These are phyloP conservation scores for Loxodonta africana DNA, from an alignment of 2,113 vertebrate species.

Conservation along the genomic window DNA sequence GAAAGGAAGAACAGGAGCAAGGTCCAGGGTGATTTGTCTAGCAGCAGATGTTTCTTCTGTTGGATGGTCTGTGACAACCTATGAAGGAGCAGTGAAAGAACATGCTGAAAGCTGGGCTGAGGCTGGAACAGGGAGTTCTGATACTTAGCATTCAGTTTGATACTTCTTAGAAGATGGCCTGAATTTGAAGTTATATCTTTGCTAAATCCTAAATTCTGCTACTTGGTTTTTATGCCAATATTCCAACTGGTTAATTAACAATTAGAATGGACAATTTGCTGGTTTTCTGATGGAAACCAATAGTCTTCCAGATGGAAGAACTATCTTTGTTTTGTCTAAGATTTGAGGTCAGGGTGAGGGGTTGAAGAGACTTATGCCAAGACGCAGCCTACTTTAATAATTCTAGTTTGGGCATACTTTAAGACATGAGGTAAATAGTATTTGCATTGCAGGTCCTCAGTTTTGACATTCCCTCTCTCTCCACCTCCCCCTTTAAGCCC, in stretches of 20 bases:
- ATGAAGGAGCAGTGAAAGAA: neutral
- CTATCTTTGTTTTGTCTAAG: slow-evolving; percentile 9
- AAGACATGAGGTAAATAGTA: slow-evolving; percentile 24
- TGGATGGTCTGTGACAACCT: neutral
- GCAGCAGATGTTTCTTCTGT: neutral
- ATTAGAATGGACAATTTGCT: neutral
- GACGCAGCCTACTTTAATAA: neutral
- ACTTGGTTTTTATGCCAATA: neutral
- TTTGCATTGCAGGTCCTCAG: neutral
- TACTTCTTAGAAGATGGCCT: neutral
- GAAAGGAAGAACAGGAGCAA: neutral
- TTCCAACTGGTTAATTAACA: neutral
- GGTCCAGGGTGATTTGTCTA: neutral
- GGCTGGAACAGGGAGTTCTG: neutral
- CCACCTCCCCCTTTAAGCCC: neutral
- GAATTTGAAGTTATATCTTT: neutral
- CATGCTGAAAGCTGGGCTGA: neutral
- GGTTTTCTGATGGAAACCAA: neutral
- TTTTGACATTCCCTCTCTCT: neutral
- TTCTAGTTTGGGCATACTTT: neutral
- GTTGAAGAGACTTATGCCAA: neutral
- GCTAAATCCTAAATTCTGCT: neutral
- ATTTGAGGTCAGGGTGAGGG: neutral
- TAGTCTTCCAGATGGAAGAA: neutral
- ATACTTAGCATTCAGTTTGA: neutral